Base-by-base conservation (phyloP, 2,113 vertebrate species). In the Crocuta crocuta region DNA sequence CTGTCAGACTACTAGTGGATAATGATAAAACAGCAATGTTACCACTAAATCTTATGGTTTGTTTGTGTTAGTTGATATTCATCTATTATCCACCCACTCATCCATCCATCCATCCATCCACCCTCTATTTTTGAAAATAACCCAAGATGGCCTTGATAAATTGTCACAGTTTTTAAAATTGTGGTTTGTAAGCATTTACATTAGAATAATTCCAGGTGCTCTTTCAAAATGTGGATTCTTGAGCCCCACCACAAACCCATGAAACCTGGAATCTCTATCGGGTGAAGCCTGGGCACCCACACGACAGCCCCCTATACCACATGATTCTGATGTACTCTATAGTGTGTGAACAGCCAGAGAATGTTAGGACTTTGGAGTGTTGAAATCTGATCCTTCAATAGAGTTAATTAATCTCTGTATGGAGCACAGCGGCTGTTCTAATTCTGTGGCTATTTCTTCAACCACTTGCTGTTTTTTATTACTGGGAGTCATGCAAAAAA, bases 401-500 rank as follows among this genome's bases (percentile, higher is more conserved):
- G 65, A 87, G 10, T 79, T 91, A 90, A 89, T 95, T 92, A 95
- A 93, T 91, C 61, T 92, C 39, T 91, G 70, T 45, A 33, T 65
- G 84, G 50, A 90, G 50, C 39, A 71, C 84, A 45, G 58, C 0
- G 1, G 65, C 91, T 92, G 61, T n/a, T 82, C 71, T 91, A 89
- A 96, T 91, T 93, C 86, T 97, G 85, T 58, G 73, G 66, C 65
- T 73, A 55, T 91, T 88, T 96, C 79, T 84, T 80, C 65, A 95
- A 89, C 39, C 76, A 65, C 53, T 95, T 96, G 92, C 93, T 97
- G 89, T 93, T 96, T 95, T 91, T 80, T 87, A 93, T 95, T 90
- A 92, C 70, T 78, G 39, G 39, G 19, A 95, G 39, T 93, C 43
- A 82, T 66, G 78, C 65, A 86, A 96, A 96, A 97, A 97, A 96